Evolutionary conservation across 2,888 invertebrate genomes (phyloP).

Genomic region (Baccha elongata): DNA sequence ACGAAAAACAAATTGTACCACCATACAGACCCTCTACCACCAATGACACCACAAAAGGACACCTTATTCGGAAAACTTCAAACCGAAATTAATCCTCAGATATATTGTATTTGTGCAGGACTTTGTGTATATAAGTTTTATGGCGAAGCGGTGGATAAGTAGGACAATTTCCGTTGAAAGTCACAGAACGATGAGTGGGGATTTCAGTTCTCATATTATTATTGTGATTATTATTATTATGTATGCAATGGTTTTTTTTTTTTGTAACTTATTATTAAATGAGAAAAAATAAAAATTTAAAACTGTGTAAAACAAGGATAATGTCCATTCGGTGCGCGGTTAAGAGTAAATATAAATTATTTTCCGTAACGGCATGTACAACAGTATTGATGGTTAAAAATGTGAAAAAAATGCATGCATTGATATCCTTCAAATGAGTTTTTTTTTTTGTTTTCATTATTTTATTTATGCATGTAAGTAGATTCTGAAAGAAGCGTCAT

Average conservation of each 20-base stretch:
- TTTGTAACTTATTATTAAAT: constrained; percentile 23
- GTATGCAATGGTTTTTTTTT: background rate
- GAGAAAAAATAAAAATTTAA: constrained; percentile 46
- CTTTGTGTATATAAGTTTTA: no score
- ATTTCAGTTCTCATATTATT: constrained; percentile 17
- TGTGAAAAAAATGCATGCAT: background rate
- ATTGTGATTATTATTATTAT: constrained; percentile 21
- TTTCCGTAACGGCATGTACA: background rate
- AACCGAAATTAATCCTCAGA: constrained; percentile 22
- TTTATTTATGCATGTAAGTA: background rate
- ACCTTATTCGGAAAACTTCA: constrained; percentile 10
- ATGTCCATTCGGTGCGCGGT: constrained; percentile 36
- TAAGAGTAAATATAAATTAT: constrained; percentile 18
- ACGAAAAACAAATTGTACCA: background rate
- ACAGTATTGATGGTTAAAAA: constrained; percentile 12
- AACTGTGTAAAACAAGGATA: constrained; percentile 60
- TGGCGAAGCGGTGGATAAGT: background rate
- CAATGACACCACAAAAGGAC: constrained; percentile 3
- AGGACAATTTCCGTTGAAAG: background rate
- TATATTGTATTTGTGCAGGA: background rate
- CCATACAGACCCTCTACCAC: background rate
- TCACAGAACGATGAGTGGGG: constrained; percentile 20
- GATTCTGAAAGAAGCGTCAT: constrained; percentile 12
- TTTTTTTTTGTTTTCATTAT: background rate
- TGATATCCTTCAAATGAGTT: background rate